These are phyloP conservation scores for Dinomys branickii DNA, from an alignment of 2,113 vertebrate genomes.

Conservation along the genomic window DNA sequence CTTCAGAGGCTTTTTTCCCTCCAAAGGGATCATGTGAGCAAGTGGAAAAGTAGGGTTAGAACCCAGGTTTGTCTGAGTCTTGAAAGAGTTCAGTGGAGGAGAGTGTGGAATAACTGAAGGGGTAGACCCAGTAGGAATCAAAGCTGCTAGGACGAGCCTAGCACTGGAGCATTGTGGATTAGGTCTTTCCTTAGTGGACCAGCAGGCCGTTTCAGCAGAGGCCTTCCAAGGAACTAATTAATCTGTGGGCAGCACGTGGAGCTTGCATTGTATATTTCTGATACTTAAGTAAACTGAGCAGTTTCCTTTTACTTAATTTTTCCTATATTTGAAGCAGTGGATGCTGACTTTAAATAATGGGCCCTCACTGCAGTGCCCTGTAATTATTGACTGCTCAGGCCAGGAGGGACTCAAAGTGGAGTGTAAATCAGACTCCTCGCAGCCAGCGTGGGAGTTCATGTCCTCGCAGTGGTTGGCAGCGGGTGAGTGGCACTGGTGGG, in stretches of 20 bases:
- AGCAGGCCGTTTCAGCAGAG: neutral
- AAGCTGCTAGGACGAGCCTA: neutral
- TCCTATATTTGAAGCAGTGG: neutral
- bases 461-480: too few species aligned
- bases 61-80: neutral
- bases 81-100: neutral
- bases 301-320: slow-evolving; percentile 5
- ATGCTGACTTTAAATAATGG: neutral
- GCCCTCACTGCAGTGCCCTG: neutral
- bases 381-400: neutral
- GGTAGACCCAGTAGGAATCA: neutral
- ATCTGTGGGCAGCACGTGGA: neutral
- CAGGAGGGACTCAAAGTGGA: neutral
- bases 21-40: neutral
- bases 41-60: slow-evolving; percentile 26
- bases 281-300: slow-evolving; percentile 22
- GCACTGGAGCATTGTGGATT: neutral
- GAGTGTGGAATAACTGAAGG: neutral
- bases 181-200: neutral
- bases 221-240: neutral
- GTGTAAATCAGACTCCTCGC: neutral
- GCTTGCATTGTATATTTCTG: neutral
- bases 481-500: fast-evolving
- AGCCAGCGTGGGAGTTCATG: neutral
- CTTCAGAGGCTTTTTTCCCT: neutral